A percentile compares a stretch with the other conserved stretches of the same genome.
Conservation (phyloP, 2,797 vertebrate genomes). For the Sebastes nivosus region DNA sequence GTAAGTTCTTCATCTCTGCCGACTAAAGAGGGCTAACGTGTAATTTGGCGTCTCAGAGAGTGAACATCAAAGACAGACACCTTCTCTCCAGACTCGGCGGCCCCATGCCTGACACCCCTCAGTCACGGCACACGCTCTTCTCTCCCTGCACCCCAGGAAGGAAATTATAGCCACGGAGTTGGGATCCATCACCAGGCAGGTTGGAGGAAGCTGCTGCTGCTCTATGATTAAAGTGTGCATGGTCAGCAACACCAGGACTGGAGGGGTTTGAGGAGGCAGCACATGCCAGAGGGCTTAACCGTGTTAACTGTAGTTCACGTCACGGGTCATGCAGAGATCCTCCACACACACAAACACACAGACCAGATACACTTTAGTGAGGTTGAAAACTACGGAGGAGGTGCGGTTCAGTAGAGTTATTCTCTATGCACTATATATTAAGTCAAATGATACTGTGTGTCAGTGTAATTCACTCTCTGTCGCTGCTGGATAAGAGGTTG, state of each 20-base stretch:
- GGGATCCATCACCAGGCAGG: constrained; percentile 71
- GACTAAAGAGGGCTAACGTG: constrained; percentile 18
- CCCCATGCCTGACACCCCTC: constrained; percentile 66
- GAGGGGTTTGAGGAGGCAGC: constrained; percentile 50
- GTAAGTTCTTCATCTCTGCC: constrained; percentile 17
- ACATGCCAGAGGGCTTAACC: constrained; percentile 63
- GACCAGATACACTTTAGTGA: background rate
- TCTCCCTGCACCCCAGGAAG: constrained; percentile 74
- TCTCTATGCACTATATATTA: background rate
- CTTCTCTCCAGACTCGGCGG: constrained; percentile 60
- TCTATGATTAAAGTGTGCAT: constrained; percentile 75
- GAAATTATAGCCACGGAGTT: constrained; percentile 74
- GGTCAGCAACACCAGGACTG: constrained; percentile 66
- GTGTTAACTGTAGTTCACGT: constrained; percentile 60
- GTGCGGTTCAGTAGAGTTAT: constrained; percentile 7
- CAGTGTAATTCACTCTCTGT: constrained; percentile 17
- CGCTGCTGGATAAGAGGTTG: background rate
- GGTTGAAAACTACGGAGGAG: background rate
- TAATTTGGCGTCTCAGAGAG: constrained; percentile 46
- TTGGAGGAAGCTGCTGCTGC: constrained; percentile 67
- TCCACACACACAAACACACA: constrained; percentile 31
- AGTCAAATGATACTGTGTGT: constrained; percentile 21
- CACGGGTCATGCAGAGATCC: constrained; percentile 57
- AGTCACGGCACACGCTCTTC: constrained; percentile 71
- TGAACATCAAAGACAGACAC: constrained; percentile 63